Evolutionary conservation across 1,140 invertebrate species (phyloP).

Genomic region (Pectinophora gossypiella): DNA sequence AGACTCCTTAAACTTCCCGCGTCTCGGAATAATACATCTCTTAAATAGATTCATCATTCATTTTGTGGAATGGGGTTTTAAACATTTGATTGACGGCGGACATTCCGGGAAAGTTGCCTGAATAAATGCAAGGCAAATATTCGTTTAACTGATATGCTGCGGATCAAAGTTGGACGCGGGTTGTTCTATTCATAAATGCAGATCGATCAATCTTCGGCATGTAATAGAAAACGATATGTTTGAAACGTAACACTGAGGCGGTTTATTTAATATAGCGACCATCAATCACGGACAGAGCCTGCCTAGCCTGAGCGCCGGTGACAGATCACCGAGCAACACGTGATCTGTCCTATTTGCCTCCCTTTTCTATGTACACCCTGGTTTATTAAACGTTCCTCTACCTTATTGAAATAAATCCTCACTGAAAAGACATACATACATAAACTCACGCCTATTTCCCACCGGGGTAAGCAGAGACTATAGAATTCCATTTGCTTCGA

Average conservation of each 20-base stretch:
- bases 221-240: constrained; percentile 55
- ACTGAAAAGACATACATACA: no score
- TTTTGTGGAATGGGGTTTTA: constrained; percentile 14
- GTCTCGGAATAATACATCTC: constrained; percentile 1
- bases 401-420: no score
- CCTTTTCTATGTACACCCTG: not conserved
- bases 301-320: constrained; percentile 34
- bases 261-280: constrained; percentile 54
- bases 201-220: constrained; percentile 52
- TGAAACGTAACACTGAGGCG: constrained; percentile 56
- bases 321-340: constrained; percentile 53
- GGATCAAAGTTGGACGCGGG: constrained; percentile 11
- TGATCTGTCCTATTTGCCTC: constrained; percentile 31
- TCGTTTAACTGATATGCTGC: constrained; percentile 8
- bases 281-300: constrained; percentile 50
- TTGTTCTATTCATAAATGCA: constrained; percentile 28
- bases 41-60: constrained; percentile 22
- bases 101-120: not conserved
- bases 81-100: constrained; percentile 19
- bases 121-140: not conserved
- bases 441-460: no score
- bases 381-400: no score
- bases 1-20: not conserved
- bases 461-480: no score
- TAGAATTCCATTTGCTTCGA: no score